Evolutionary conservation across 2,797 vertebrate genomes (phyloP), one percentile per base, ranked within the genome.

Genomic region (Harpagifer antarcticus): DNA sequence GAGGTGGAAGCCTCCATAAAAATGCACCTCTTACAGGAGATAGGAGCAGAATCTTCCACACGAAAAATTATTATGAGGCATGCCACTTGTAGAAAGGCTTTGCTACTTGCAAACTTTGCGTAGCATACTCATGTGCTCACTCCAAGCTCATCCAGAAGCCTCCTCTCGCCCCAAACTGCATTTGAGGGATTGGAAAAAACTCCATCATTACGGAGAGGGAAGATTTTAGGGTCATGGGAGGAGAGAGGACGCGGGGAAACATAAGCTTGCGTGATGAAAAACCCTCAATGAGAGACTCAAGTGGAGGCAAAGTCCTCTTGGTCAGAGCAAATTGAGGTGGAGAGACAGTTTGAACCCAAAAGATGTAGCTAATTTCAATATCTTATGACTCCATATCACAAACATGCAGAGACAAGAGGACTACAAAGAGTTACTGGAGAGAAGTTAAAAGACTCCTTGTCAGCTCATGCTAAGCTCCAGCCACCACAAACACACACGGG

Each of bases 261-360:
- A 37, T 37, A 37, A 37, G 33, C 33, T 37, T 0, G 3, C 12
- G 10, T 44, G 10, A 44, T 37, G 33, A 9, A 37, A 37, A 37
- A 37, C 8, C 33, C 33, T 37, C 33, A 37, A 37, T 44, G 27
- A 65, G 68, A 68, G 10, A 53, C 43, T 17, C 48, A 44, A n/a
- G 48, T 0, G 27, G 20, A 56, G 31, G 69, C 13, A 20, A 65
- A 61, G 50, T 44, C 40, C 33, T 37, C 45, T 14, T 5, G 13
- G n/a, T 42, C 15, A 14, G 17, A 5, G 23, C 47, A 49, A 42
- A 71, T 4, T 53, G 42, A 59, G 53, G 56, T 48, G 49, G 71
- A 67, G 31, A 57, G 52, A 19, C 12, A 33, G 53, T 52, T 44
- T 31, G 48, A 59, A 19, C 33, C 27, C 0, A 8, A 11, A 33